phyloP scores from a whole-genome alignment of 2,113 vertebrate species.

The Brachyistius frenatus region DNA sequence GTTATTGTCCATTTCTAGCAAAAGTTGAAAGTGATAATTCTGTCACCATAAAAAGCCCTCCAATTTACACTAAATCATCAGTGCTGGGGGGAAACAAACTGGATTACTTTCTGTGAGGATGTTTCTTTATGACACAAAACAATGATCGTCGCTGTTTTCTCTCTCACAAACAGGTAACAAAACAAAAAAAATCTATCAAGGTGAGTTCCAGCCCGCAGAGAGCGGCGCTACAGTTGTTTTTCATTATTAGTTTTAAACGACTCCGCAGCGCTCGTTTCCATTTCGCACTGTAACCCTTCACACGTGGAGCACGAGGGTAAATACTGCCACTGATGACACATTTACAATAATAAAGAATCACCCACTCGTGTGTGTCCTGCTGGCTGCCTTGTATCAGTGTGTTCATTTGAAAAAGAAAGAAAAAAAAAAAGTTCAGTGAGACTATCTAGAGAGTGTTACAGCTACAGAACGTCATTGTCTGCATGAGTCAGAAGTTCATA shows the following conservation, averaged over 20 bases:
- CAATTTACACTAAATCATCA: neutral
- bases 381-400: conserved; percentile 8
- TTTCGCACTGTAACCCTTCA: neutral
- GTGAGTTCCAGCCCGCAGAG: neutral
- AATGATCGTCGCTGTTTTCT: too few species aligned
- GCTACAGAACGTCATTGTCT: conserved; percentile 15
- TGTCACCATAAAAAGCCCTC: neutral
- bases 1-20: neutral
- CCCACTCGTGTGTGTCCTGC: neutral
- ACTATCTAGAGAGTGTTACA: conserved; percentile 14
- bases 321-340: conserved; percentile 4
- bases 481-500: conserved; percentile 50
- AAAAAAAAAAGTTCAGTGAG: conserved; percentile 18
- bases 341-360: neutral
- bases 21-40: neutral
- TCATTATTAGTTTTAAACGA: neutral
- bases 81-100: neutral
- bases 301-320: neutral
- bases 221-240: neutral
- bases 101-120: neutral
- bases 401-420: conserved; percentile 14
- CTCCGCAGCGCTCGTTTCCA: neutral
- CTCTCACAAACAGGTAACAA: neutral
- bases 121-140: too few species aligned
- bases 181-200: neutral